Evolutionary conservation across 2,797 vertebrate genomes (phyloP).

Genomic region (Parauchenoglanis ngamensis): DNA sequence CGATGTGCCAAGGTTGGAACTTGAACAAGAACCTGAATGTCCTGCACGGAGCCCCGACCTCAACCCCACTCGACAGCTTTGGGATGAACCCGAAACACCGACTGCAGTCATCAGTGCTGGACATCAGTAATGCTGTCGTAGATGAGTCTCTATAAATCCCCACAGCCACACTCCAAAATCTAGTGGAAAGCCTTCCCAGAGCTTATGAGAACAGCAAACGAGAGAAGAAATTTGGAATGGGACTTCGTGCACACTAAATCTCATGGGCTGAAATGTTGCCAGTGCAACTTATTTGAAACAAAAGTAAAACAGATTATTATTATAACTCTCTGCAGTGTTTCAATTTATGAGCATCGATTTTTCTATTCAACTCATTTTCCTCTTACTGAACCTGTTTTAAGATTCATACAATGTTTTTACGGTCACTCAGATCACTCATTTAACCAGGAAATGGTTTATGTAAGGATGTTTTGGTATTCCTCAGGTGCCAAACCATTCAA

Average conservation of each 20-base stretch:
- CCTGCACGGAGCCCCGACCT: neutral
- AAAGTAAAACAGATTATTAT: neutral
- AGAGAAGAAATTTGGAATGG: neutral
- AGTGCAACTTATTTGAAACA: neutral
- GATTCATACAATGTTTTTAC: neutral
- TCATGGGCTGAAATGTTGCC: too few species aligned
- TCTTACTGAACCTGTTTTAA: neutral
- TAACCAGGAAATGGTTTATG: neutral
- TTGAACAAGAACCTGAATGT: neutral
- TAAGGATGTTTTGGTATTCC: neutral
- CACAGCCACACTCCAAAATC: neutral
- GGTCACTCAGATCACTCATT: neutral
- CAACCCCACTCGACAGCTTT: neutral
- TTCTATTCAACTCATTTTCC: neutral
- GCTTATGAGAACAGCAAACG: neutral
- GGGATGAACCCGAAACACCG: neutral
- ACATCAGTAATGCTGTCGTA: neutral
- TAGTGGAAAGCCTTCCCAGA: neutral
- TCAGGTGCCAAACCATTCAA: neutral
- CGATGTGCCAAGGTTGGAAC: neutral
- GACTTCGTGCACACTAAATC: neutral
- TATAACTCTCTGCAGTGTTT: neutral
- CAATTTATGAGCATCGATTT: neutral
- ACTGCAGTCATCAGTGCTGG: neutral
- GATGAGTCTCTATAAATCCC: neutral